These are phyloP conservation scores for Polietes domitor DNA, from an alignment of 2,888 invertebrate genomes.

Conservation along the genomic window DNA sequence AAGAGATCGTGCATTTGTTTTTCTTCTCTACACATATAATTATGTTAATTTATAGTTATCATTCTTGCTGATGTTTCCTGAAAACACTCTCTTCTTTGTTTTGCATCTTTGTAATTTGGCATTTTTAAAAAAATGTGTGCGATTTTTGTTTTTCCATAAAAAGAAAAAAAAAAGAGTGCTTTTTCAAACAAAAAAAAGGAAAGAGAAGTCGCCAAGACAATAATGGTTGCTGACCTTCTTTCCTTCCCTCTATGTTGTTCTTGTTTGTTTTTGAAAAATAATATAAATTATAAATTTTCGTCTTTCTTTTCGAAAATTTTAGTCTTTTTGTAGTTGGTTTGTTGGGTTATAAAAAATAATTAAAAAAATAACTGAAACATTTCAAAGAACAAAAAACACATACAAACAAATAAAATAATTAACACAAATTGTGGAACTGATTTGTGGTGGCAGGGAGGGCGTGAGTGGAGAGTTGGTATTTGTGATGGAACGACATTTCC, in stretches of 20 bases:
- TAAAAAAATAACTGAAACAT: slow-evolving; percentile 69
- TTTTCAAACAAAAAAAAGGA: slow-evolving; percentile 6
- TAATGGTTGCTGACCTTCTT: not conserved
- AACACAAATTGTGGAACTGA: not conserved
- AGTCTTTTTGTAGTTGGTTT: slow-evolving; percentile 51
- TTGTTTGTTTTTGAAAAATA: slow-evolving; percentile 27
- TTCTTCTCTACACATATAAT: not conserved
- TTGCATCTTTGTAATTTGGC: slow-evolving; percentile 58
- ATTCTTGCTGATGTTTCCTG: slow-evolving; percentile 51
- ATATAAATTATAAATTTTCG: slow-evolving; percentile 37
- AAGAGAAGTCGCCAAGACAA: not conserved
- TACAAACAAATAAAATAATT: slow-evolving; percentile 47
- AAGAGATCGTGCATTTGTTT: slow-evolving; percentile 50
- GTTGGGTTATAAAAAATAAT: slow-evolving; percentile 3
- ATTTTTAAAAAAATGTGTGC: slow-evolving; percentile 60
- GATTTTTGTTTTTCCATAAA: slow-evolving; percentile 47
- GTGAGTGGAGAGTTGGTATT: not conserved
- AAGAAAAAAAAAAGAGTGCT: slow-evolving; percentile 54
- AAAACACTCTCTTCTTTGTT: slow-evolving; percentile 57
- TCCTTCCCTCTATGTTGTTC: slow-evolving; percentile 2
- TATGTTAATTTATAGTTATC: slow-evolving; percentile 10
- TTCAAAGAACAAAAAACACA: slow-evolving; percentile 62
- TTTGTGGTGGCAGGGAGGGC: not conserved
- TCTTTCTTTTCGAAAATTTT: slow-evolving; percentile 27
- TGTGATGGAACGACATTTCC: not conserved